A percentile compares a stretch with the other conserved stretches of the same genome.
phyloP scores from a whole-genome alignment of 2,113 vertebrate genomes.

The Acrocephalus arundinaceus region DNA sequence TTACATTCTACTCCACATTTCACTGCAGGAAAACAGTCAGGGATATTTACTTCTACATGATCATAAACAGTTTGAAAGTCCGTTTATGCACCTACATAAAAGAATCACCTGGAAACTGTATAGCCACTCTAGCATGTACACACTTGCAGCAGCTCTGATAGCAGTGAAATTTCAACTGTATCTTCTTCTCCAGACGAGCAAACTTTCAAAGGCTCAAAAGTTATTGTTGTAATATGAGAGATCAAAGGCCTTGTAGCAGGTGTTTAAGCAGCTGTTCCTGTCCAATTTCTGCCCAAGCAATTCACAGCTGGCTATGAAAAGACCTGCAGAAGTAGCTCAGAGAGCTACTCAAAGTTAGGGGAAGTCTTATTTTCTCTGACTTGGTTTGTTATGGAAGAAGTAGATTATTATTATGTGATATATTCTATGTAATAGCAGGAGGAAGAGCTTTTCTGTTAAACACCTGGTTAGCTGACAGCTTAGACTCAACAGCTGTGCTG shows the following conservation, averaged over 20 bases:
- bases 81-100: neutral
- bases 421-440: neutral
- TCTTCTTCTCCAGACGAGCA: neutral
- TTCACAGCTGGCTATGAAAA: neutral
- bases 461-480: neutral
- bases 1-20: neutral
- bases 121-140: neutral
- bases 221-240: neutral
- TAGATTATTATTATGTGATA: neutral
- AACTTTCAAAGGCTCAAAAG: neutral
- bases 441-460: neutral
- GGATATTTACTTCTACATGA: neutral
- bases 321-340: neutral
- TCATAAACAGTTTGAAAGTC: neutral
- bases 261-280: conserved; percentile 35
- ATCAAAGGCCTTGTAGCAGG: conserved; percentile 50
- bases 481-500: neutral
- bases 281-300: conserved; percentile 1
- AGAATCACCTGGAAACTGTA: neutral
- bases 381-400: neutral
- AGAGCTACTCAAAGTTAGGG: neutral
- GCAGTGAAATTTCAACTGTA: neutral
- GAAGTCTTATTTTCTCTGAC: neutral
- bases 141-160: neutral
- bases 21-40: neutral